A percentile compares a stretch with the other conserved stretches of the same genome.
These are phyloP conservation scores for Lepilemur septentrionalis DNA, from an alignment of 2,797 vertebrate species.

Conservation along the genomic window DNA sequence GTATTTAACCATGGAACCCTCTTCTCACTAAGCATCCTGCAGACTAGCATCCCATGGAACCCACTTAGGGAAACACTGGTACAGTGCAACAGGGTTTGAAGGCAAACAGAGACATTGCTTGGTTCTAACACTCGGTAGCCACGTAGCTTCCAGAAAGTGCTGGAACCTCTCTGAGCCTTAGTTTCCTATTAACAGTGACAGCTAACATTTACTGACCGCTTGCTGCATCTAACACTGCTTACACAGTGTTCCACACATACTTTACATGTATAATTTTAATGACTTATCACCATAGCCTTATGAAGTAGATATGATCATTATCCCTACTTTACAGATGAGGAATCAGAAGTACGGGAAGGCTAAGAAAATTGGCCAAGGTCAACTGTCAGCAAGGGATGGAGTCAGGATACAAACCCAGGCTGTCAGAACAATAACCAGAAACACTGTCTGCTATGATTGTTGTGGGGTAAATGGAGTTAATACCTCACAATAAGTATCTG, in stretches of 20 bases:
- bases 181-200: background rate
- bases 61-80: slow-evolving; percentile 61
- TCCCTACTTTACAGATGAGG: slow-evolving; percentile 55
- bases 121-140: background rate
- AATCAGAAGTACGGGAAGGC: background rate
- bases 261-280: background rate
- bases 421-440: background rate
- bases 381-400: background rate
- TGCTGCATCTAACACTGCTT: background rate
- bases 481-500: accelerated
- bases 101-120: background rate
- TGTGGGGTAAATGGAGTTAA: background rate
- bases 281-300: background rate
- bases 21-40: slow-evolving; percentile 69
- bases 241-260: background rate
- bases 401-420: background rate
- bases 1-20: slow-evolving; percentile 79
- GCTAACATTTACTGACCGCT: background rate
- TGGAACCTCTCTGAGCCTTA: background rate
- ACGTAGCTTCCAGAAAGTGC: background rate
- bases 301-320: background rate
- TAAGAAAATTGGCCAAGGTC: background rate
- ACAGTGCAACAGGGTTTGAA: background rate
- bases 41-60: slow-evolving; percentile 60
- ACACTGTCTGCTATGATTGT: accelerated